A percentile compares a stretch with the other conserved stretches of the same genome.
Evolutionary conservation across 2,113 vertebrate species (phyloP).

Genomic region (Atherinomorus stipes): DNA sequence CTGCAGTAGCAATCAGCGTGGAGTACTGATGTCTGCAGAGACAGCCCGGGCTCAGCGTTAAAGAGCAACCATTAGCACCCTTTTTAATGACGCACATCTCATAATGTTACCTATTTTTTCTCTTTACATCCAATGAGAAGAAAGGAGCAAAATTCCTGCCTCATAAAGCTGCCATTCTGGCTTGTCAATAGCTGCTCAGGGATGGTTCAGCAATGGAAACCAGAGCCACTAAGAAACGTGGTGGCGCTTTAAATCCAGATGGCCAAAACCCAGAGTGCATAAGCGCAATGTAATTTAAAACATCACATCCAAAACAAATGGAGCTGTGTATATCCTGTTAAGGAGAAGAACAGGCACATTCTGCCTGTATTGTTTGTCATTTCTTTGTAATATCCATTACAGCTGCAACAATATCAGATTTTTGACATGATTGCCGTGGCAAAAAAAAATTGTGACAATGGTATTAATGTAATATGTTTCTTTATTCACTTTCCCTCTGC

Average conservation of each 20-base stretch:
- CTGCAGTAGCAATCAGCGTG: conserved; percentile 73
- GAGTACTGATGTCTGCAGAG: conserved; percentile 74
- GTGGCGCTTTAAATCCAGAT: conserved; percentile 53
- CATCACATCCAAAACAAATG: conserved; percentile 24
- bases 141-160: conserved; percentile 58
- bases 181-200: conserved; percentile 58
- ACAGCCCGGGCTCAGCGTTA: conserved; percentile 62
- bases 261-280: conserved; percentile 32
- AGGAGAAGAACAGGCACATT: background rate
- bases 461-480: no score
- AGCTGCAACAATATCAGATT: no score
- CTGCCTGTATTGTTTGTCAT: background rate
- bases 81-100: conserved; percentile 77
- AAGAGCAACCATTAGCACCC: conserved; percentile 77
- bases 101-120: conserved; percentile 76
- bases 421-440: no score
- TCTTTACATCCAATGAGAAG: conserved; percentile 64
- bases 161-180: conserved; percentile 63
- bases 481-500: no score
- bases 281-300: conserved; percentile 46
- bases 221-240: conserved; percentile 24
- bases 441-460: no score
- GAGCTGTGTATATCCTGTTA: background rate
- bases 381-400: no score
- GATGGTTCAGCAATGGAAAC: conserved; percentile 40